A percentile compares a stretch with the other conserved stretches of the same genome.
Evolutionary conservation across 2,797 vertebrate species (phyloP).

Genomic region (Alectoris magna): DNA sequence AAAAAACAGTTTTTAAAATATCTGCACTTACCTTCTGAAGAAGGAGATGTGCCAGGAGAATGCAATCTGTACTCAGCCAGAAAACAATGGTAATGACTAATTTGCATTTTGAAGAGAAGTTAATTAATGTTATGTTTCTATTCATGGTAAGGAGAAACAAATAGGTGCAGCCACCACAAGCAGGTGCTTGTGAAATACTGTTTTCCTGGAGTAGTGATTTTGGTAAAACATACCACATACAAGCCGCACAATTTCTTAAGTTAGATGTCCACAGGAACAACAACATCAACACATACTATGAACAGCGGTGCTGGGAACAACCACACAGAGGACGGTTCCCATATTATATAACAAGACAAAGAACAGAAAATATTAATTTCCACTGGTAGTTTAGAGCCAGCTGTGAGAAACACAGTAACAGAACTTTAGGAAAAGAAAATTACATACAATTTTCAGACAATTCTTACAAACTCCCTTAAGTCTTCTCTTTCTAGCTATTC

Average conservation of each 20-base stretch:
- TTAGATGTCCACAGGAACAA: constrained; percentile 12
- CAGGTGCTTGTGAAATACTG: neutral
- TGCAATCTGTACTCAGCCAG: neutral
- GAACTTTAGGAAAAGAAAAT: neutral
- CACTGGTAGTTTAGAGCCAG: neutral
- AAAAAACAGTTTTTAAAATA: constrained; percentile 46
- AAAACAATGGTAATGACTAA: neutral
- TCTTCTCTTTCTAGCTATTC: constrained; percentile 20
- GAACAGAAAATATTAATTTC: neutral
- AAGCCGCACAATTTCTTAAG: constrained; percentile 51
- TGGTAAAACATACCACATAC: constrained; percentile 23
- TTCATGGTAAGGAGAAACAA: neutral
- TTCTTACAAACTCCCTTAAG: neutral
- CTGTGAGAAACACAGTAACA: constrained; percentile 15
- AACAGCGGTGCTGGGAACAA: neutral
- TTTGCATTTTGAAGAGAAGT: constrained; percentile 7
- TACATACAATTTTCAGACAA: neutral
- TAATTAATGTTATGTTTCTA: neutral
- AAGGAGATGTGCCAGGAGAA: neutral
- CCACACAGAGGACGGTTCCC: neutral
- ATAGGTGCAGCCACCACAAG: neutral
- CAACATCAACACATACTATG: neutral
- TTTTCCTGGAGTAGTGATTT: constrained; percentile 54
- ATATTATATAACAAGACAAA: neutral
- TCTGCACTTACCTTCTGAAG: neutral